Conservation (phyloP, 2,113 vertebrate genomes). For the Oriolus oriolus region DNA sequence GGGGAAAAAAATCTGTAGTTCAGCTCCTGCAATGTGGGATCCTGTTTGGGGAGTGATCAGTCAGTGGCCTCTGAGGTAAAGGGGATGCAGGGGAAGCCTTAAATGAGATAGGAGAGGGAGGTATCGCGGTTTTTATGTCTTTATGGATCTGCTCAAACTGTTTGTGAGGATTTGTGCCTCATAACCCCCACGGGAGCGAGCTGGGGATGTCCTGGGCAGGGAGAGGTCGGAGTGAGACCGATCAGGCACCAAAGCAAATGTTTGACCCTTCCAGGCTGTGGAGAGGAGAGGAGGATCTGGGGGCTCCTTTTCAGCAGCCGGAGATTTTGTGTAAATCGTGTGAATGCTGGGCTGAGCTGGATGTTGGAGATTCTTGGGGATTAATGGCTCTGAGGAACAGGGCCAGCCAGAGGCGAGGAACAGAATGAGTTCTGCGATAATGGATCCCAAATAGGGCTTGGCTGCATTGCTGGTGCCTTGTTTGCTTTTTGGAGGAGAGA, state of each 20-base stretch:
- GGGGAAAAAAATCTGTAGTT: not conserved
- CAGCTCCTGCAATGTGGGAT: not conserved
- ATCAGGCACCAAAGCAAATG: too few species aligned
- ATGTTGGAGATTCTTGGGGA: not conserved
- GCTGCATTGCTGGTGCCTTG: not conserved
- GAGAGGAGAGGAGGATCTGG: not conserved
- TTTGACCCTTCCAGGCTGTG: not conserved
- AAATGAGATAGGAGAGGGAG: not conserved
- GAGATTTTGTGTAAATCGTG: not conserved
- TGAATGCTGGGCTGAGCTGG: not conserved
- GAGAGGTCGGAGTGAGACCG: rapidly evolving
- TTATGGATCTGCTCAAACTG: not conserved
- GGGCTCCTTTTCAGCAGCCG: not conserved
- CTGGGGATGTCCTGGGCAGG: not conserved
- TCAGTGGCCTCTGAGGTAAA: rapidly evolving
- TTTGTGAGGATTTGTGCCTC: not conserved
- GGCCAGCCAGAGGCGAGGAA: not conserved
- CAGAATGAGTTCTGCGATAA: not conserved
- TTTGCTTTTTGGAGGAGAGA: not conserved
- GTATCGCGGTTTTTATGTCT: rapidly evolving
- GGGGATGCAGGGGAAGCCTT: rapidly evolving
- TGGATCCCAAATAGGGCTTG: not conserved
- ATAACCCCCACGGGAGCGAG: rapidly evolving
- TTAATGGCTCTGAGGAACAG: not conserved
- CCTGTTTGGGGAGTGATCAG: rapidly evolving